Evolutionary conservation across 1,140 invertebrate genomes (phyloP), one percentile per base, ranked within the genome.

Genomic region (Coelopa frigida): DNA sequence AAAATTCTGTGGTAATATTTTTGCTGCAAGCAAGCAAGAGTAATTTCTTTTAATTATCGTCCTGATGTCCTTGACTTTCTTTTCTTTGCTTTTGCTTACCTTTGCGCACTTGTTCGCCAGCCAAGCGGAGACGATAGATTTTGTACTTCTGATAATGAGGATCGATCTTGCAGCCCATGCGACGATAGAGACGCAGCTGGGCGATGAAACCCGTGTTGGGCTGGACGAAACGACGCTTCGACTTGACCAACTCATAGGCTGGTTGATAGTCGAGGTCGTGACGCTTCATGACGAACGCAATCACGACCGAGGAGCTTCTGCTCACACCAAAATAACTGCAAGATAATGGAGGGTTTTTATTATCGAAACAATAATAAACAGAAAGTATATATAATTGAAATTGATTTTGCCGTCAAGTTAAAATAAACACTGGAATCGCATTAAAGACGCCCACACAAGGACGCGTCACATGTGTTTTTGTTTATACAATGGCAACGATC

Each of bases 271-370:
- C 78, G 44, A 89, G 72, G 4, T 78, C 62, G 59, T 85, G 78
- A 53, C 88, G 88, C 57, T 87, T 82, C 88, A 94, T 92, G 6
- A 89, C 68, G 59, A 84, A 91, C 7, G 84, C 87, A 50, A 90
- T 84, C 0, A 92, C 81, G 3, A 90, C 73, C 1, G 87, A 83
- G 1, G 86, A 83, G 55, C 87, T 91, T 46, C 89, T 73, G 3
- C 88, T 91, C n/a, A 92, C 81, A 15, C 88, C 88, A 60, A 82
- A 89, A 57, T 89, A 87, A 70, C 82, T 82, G 52, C 24, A 55
- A 45, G 12, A 12, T 2, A 24, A 36, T 10, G 5, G 12, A 15
- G 12, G 2, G n/a, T n/a, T 42, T 42, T 29, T 23, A 27, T 42
- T 27, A n/a, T n/a, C n/a, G n/a, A n/a, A n/a, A n/a, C n/a, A n/a